Evolutionary conservation across 2,113 vertebrate species (phyloP), one percentile per base, ranked within the genome.

Genomic region (Carassius gibelio): DNA sequence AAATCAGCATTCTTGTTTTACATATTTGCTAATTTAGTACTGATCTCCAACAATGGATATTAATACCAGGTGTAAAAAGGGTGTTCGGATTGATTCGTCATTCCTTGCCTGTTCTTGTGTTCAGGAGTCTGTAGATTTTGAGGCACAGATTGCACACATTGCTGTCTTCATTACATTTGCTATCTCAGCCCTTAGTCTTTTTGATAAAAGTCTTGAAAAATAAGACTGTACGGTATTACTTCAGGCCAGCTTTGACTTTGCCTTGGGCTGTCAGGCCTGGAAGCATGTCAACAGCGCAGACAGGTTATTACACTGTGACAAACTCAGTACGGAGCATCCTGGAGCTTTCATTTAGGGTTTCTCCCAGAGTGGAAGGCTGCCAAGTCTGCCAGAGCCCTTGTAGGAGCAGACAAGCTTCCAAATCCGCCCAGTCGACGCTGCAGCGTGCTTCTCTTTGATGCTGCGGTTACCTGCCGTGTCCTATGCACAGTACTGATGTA

Each of bases 261-360:
- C 50, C 69, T 59, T 66, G 75, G 42, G 80, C 84, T 84, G 86
- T 85, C 86, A 88, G 84, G 59, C 62, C 86, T 84, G 62, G 84
- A 87, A 90, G 50, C 66, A 89, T 66, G 85, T 86, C 82, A 86
- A 82, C 52, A 64, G 14, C 62, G 48, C 55, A 88, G 88, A 89
- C 90, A 89, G 88, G 88, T 88, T 89, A 88, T 91, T 89, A 88
- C 83, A 62, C 75, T 80, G 87, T 89, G 88, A 90, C 90, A 86
- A 88, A 88, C 88, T 85, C 81, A 5, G 80, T 85, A 89, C 87
- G 85, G 74, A 85, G 78, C 78, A 85, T 83, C 87, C 84, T 55
- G 26, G 72, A 78, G 83, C 79, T 87, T 86, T 88, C 85, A 85
- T 86, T 88, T 84, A 86, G 78, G 87, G 82, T 90, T 86, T 87